Evolutionary conservation across 2,888 invertebrate genomes (phyloP).

Genomic region (Saturnia japonica): DNA sequence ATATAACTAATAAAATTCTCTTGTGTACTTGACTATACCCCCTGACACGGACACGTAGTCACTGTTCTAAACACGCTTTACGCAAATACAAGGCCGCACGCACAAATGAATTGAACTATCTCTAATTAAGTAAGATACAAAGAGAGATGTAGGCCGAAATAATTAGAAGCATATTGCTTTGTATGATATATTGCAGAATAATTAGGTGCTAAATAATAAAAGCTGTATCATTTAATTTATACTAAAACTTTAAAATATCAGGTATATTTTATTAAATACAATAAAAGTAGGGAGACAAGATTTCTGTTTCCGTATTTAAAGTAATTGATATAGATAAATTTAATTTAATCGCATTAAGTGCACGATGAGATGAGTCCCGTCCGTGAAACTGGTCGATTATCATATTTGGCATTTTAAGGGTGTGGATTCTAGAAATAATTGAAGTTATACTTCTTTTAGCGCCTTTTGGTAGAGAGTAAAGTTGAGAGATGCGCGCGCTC

Average conservation of each 20-base stretch:
- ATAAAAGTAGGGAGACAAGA: constrained; percentile 51
- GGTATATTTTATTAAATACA: constrained; percentile 52
- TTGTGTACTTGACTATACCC: too few relatives aligned
- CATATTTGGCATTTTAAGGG: constrained; percentile 16
- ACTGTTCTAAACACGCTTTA: too few relatives aligned
- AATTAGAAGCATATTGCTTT: background rate
- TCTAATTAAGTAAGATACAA: background rate
- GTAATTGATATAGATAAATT: constrained; percentile 73
- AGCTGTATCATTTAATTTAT: constrained; percentile 36
- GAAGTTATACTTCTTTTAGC: too few relatives aligned
- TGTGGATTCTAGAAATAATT: background rate
- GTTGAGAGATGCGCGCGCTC: too few relatives aligned
- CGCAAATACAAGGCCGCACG: too few relatives aligned
- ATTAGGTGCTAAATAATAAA: background rate
- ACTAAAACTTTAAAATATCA: constrained; percentile 57
- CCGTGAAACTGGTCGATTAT: constrained; percentile 38
- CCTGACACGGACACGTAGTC: too few relatives aligned
- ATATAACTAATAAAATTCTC: too few relatives aligned
- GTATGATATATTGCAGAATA: background rate
- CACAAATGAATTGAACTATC: too few relatives aligned
- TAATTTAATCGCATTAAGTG: constrained; percentile 66
- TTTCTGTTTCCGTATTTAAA: constrained; percentile 79
- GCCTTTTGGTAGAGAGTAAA: too few relatives aligned
- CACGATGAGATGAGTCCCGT: constrained; percentile 68
- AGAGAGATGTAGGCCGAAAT: background rate